Evolutionary conservation across 2,888 invertebrate genomes (phyloP), one percentile per base, ranked within the genome.

Genomic region (Branchipolynoe longqiensis): DNA sequence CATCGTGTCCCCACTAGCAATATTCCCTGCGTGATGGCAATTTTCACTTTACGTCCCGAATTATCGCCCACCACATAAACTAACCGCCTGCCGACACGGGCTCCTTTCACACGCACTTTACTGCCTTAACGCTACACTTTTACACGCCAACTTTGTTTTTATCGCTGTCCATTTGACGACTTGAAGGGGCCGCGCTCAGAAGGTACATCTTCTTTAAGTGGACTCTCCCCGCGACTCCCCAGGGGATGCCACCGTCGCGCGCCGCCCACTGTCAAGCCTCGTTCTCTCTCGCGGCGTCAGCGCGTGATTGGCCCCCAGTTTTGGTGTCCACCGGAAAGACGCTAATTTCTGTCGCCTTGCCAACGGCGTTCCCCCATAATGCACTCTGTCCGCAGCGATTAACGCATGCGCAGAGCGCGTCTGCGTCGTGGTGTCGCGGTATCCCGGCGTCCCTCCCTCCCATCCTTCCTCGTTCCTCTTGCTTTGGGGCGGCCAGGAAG

Each of bases 241-340:
- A 14, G 69, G 38, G 69, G 36, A 18, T 38, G 38, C 69, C 69
- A 69, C 69, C 22, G 36, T 33, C 18, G 38, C 36, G 33, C 36
- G 28, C 69, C 36, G 18, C 8, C 48, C 38, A 38, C 69, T 69
- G 69, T 69, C 69, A 69, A 69, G 69, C 38, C 69, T 69, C 69
- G 69, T 69, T 33, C n/a, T 14, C 18, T 38, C 69, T 69, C 69
- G 69, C 36, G 69, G 14, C n/a, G 69, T 69, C 69, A 69, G 2
- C 69, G 38, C 69, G 69, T 69, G 69, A 69, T 69, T 69, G 69
- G 69, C 69, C 38, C n/a, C 36, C 69, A 33, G 69, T 69, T 69
- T 69, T 69, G 69, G 69, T 69, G 69, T 69, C 69, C 69, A 54
- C 48, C 78, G 78, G 78, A 78, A 78, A 48, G 41, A 78, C 54